These are phyloP conservation scores for Benitochromis conjunctus DNA, from an alignment of 2,113 vertebrate genomes.

Conservation along the genomic window DNA sequence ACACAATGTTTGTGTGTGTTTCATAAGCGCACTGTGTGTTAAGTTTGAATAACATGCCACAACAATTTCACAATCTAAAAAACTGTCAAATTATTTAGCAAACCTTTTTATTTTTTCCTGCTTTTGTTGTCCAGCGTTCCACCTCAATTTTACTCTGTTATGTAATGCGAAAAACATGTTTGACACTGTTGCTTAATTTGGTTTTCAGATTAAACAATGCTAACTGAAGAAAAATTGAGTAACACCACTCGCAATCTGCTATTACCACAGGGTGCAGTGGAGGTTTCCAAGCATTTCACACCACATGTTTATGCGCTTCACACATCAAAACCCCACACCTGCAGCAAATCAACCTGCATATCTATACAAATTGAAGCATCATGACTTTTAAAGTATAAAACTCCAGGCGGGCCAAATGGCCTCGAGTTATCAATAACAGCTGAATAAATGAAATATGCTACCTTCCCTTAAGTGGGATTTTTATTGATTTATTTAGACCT, in stretches of 20 bases:
- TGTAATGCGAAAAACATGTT: neutral
- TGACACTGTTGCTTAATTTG: neutral
- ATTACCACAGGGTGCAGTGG: neutral
- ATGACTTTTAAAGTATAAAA: slow-evolving; percentile 36
- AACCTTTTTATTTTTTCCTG: neutral
- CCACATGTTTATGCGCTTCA: slow-evolving; percentile 36
- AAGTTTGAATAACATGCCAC: neutral
- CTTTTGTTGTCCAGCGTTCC: neutral
- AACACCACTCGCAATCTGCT: neutral
- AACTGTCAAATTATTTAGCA: neutral
- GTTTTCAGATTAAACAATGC: neutral
- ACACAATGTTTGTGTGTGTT: neutral
- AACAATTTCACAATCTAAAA: neutral
- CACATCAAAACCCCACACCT: slow-evolving; percentile 46
- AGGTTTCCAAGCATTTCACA: slow-evolving; percentile 3
- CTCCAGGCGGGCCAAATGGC: slow-evolving; percentile 20
- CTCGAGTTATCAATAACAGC: slow-evolving; percentile 32
- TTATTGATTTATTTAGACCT: slow-evolving; percentile 65
- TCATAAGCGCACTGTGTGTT: neutral
- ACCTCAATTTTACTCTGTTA: neutral
- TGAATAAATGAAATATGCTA: slow-evolving; percentile 48
- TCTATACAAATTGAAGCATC: slow-evolving; percentile 52
- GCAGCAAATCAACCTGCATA: slow-evolving; percentile 46
- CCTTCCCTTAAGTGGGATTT: slow-evolving; percentile 39
- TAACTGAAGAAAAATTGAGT: neutral